Evolutionary conservation across 2,888 invertebrate species (phyloP).

Genomic region (Thyatira batis): DNA sequence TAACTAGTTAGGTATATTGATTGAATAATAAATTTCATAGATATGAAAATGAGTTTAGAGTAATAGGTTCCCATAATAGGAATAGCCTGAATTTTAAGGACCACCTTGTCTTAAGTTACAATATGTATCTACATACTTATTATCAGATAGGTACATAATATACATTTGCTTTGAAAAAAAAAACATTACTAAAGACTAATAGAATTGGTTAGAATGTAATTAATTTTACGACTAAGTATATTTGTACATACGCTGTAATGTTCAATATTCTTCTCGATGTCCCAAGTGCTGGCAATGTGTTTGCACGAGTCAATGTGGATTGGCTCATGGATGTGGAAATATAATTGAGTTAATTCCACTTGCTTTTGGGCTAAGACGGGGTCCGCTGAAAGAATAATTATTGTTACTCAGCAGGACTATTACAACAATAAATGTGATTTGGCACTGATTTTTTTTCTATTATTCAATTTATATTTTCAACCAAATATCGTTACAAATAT

Average conservation of each 20-base stretch:
- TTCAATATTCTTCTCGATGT: slow-evolving; percentile 75
- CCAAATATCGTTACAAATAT: no score
- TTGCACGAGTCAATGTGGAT: slow-evolving; percentile 76
- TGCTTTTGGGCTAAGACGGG: slow-evolving; percentile 66
- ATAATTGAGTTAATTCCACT: slow-evolving; percentile 66
- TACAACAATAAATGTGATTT: no score
- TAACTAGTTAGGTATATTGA: no score
- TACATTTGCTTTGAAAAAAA: no score
- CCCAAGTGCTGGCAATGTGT: slow-evolving; percentile 74
- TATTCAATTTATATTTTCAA: no score
- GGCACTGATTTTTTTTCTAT: no score
- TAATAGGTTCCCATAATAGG: no score
- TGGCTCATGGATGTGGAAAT: slow-evolving; percentile 82
- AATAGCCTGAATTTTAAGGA: no score
- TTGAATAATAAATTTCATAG: no score
- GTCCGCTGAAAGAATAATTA: slow-evolving; percentile 68
- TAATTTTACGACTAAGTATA: background rate
- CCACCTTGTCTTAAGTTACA: background rate
- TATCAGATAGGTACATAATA: no score
- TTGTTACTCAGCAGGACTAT: background rate
- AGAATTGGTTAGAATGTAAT: background rate
- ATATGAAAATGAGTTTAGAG: no score
- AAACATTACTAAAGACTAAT: background rate
- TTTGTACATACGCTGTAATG: slow-evolving; percentile 64
- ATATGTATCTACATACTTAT: background rate